Base-by-base conservation (phyloP, 2,888 invertebrate genomes). In the Petrolisthes cinctipes region DNA sequence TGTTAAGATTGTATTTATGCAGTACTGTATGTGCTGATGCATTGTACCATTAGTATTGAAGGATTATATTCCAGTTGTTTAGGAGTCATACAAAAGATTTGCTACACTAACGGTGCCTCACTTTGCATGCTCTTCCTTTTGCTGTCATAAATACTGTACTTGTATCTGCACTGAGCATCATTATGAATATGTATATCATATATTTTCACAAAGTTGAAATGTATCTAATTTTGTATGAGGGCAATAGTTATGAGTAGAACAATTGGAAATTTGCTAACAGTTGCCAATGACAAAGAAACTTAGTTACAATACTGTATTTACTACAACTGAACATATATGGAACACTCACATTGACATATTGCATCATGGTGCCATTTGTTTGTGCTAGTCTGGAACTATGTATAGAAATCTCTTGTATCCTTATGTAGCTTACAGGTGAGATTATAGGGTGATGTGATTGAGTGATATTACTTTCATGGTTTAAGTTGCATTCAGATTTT, bases 141-240 rank as follows among this genome's bases (percentile, higher is more conserved):
- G 71, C 71, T 71, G 71, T n/a, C 71, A 71, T 17, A 71, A 71
- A 14, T 7, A 71, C 37, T 37, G 37, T 37, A 37, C 14, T 71
- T 71, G 71, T 37, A 71, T 71, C 20, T 20, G 71, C 71, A 61
- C 61, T 61, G 61, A 61, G 61, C 61, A 61, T 11, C 61, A 61
- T 61, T 71, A 71, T 71, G 71, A 7, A 71, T 71, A 71, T 61
- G 71, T 71, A 71, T 71, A 71, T 71, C 71, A n/a, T 71, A 71
- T 71, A 71, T 71, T n/a, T 61, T 61, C 61, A 61, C 61, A 61
- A 37, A n/a, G 20, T 20, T 71, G 6, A 71, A 71, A 71, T 71
- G 71, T 20, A 71, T 71, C 20, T 14, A n/a, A 71, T 71, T 71
- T 71, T 71, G 20, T 71, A 71, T 20, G 20, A n/a, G 14, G 71